These are phyloP conservation scores for Lithophane leautieri DNA, from an alignment of 2,888 invertebrate species.

Conservation along the genomic window DNA sequence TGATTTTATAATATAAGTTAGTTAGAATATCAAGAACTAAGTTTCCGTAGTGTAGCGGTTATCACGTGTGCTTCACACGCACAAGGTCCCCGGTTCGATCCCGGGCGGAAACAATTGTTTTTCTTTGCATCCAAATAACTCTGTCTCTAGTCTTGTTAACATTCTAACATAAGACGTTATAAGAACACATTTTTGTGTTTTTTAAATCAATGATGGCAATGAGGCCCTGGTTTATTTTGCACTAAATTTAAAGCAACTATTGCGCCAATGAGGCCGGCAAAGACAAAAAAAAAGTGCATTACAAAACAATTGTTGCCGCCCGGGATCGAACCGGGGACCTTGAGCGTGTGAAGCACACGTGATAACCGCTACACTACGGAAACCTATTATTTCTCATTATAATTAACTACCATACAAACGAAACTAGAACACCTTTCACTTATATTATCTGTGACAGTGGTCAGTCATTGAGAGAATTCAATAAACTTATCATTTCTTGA, in stretches of 20 bases:
- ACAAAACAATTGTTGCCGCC: slow-evolving; percentile 89
- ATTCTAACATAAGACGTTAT: not conserved
- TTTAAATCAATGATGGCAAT: not conserved
- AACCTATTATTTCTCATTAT: slow-evolving; percentile 75
- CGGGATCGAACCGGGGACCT: slow-evolving; percentile 93
- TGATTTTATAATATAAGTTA: not conserved
- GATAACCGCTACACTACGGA: slow-evolving; percentile 95
- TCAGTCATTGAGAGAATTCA: not conserved
- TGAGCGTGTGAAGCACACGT: slow-evolving; percentile 95
- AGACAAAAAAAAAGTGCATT: not conserved
- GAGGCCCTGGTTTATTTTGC: not conserved
- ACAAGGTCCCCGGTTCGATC: slow-evolving; percentile 93
- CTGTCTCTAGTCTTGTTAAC: no score
- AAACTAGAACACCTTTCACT: slow-evolving; percentile 1
- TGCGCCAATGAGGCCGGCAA: not conserved
- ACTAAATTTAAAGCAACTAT: no score
- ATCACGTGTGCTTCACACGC: slow-evolving; percentile 95
- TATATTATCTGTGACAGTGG: not conserved
- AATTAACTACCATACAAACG: not conserved
- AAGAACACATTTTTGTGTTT: not conserved
- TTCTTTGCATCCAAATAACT: not conserved
- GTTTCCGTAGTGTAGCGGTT: slow-evolving; percentile 94
- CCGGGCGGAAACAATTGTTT: slow-evolving; percentile 90
- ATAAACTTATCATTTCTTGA: not conserved
- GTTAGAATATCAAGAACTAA: slow-evolving; percentile 27